Evolutionary conservation across 2,797 vertebrate genomes (phyloP).

Genomic region (Sebastes umbrosus): DNA sequence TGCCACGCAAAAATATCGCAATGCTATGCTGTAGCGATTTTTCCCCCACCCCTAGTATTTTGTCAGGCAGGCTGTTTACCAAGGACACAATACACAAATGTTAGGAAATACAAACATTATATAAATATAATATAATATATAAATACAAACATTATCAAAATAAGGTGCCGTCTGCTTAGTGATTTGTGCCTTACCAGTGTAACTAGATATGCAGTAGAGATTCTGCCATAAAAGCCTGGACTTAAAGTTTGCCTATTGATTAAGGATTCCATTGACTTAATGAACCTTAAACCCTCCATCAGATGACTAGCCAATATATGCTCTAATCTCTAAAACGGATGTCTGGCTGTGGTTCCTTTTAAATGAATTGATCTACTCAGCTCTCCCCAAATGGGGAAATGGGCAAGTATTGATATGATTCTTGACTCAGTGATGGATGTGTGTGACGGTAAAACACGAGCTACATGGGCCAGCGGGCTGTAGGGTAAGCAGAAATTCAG

Average conservation of each 20-base stretch:
- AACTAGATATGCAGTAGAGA: slow-evolving; percentile 64
- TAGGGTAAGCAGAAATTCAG: slow-evolving; percentile 62
- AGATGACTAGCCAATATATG: slow-evolving; percentile 87
- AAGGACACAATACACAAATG: slow-evolving; percentile 33
- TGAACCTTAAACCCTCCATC: slow-evolving; percentile 91
- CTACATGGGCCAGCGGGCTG: slow-evolving; percentile 61
- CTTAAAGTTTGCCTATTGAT: slow-evolving; percentile 91
- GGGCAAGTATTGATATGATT: slow-evolving; percentile 87
- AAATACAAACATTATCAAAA: slow-evolving; percentile 30
- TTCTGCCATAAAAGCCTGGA: slow-evolving; percentile 77
- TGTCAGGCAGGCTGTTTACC: slow-evolving; percentile 17
- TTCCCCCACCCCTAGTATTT: neutral
- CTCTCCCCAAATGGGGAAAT: slow-evolving; percentile 86
- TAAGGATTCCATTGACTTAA: slow-evolving; percentile 98
- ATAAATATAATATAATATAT: no score
- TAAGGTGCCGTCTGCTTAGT: slow-evolving; percentile 14
- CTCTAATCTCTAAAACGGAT: slow-evolving; percentile 90
- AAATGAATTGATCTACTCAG: slow-evolving; percentile 88
- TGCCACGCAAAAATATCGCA: no score
- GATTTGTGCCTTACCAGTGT: slow-evolving; percentile 41
- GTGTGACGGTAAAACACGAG: slow-evolving; percentile 81
- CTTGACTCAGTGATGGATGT: slow-evolving; percentile 83
- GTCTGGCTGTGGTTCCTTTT: slow-evolving; percentile 88
- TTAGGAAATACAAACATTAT: neutral
- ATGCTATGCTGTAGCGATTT: no score